These are phyloP conservation scores for Eira barbara DNA, from an alignment of 2,113 vertebrate genomes.

Conservation along the genomic window DNA sequence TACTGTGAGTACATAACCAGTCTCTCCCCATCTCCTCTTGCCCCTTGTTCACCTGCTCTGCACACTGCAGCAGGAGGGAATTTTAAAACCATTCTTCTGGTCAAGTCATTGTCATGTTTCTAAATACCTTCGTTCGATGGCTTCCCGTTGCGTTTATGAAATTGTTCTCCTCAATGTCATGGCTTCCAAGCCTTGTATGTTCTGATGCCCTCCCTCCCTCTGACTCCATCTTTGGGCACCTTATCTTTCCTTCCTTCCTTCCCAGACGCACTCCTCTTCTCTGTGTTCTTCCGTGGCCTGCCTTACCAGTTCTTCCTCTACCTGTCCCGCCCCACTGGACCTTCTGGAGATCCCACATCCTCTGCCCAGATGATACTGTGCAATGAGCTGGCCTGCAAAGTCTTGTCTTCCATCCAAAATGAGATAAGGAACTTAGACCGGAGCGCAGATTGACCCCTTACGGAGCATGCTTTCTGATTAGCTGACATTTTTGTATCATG, in stretches of 20 bases:
- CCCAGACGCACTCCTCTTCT: background rate
- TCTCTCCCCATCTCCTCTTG: background rate
- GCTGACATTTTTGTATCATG: background rate
- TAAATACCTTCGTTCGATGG: too few species aligned
- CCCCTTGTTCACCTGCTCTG: background rate
- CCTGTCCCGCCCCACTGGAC: accelerated
- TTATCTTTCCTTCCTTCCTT: background rate
- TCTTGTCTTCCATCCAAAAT: background rate
- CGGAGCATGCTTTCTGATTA: background rate
- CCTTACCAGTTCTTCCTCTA: background rate
- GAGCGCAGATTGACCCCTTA: background rate
- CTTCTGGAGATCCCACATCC: background rate
- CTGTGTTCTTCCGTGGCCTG: background rate
- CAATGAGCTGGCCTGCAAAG: background rate
- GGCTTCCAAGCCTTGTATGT: background rate
- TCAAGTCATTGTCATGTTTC: accelerated
- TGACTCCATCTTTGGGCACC: background rate
- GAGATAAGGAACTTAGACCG: background rate
- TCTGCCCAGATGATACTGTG: background rate
- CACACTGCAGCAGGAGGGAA: background rate
- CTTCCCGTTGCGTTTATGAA: background rate
- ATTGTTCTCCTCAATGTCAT: background rate
- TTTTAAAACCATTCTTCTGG: background rate
- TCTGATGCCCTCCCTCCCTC: background rate
- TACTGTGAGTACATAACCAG: background rate